Evolutionary conservation across 2,888 invertebrate genomes (phyloP), one percentile per base, ranked within the genome.

Genomic region (Drosophila ochracea): DNA sequence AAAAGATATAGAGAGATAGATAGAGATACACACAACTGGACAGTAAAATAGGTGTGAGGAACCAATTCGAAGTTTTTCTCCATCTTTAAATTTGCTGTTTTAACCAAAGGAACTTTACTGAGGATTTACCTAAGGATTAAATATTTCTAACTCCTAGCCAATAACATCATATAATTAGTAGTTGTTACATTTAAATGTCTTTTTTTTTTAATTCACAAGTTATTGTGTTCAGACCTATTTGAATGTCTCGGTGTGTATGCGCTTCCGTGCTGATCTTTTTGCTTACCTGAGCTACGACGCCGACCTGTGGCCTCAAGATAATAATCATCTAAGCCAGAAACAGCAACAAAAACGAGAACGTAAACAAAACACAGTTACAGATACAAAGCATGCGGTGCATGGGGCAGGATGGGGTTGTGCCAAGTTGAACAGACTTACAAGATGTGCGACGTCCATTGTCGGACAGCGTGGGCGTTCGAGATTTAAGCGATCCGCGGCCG

Each of bases 221-320:
- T 47, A 47, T 25, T 47, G 7, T 25, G 4, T 2, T 21, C 13
- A 7, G 47, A 16, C 16, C 9, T 47, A 25, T 16, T 47, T 47
- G 16, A 9, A 25, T 47, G 47, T 16, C 47, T 4, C 47, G 16
- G 13, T 10, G 33, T 54, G 16, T 35, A 1, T 16, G 16, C 19
- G 28, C 1, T n/a, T 28, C 37, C 28, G 58, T 50, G 66, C 49
- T 67, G 74, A 49, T 67, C 49, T 67, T 74, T 47, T 77, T 57
- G 81, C 91, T 91, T 93, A 93, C 93, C 93, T 92, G 92, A 93
- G 84, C 92, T 93, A 54, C 91, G 91, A 81, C 93, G 90, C 65
- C 93, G 92, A 86, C 93, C 93, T 76, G 93, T 93, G 84, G 93
- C 93, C 91, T 93, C 93, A 77, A 91, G 89, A 90, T 92, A 93